Evolutionary conservation across 2,797 vertebrate species (phyloP).

Genomic region (Parambassis ranga): DNA sequence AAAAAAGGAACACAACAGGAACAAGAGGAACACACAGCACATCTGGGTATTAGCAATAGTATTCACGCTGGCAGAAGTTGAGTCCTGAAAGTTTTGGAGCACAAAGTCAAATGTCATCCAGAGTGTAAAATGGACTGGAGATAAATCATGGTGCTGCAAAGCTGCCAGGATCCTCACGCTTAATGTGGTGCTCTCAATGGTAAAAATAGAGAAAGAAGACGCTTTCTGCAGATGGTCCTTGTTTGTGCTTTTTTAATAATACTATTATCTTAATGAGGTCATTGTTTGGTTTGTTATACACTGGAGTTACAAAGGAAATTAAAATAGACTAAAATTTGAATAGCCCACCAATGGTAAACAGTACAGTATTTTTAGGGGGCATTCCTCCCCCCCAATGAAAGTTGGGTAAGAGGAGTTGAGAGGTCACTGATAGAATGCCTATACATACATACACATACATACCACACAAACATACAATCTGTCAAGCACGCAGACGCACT

Average conservation of each 20-base stretch:
- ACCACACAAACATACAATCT: slow-evolving; percentile 87
- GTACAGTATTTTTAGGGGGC: slow-evolving; percentile 88
- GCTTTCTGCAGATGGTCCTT: slow-evolving; percentile 94
- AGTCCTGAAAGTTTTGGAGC: slow-evolving; percentile 72
- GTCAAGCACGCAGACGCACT: slow-evolving; percentile 77
- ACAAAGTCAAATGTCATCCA: slow-evolving; percentile 48
- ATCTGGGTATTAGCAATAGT: slow-evolving; percentile 76
- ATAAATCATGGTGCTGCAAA: slow-evolving; percentile 64
- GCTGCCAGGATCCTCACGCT: slow-evolving; percentile 66
- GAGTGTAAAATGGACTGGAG: slow-evolving; percentile 46
- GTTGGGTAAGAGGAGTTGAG: slow-evolving; percentile 81
- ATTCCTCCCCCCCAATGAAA: slow-evolving; percentile 90
- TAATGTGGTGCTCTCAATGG: slow-evolving; percentile 63
- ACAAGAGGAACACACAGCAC: slow-evolving; percentile 77
- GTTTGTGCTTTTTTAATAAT: slow-evolving; percentile 99
- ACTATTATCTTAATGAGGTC: slow-evolving; percentile 99
- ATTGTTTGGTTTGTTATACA: slow-evolving; percentile 99
- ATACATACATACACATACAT: slow-evolving; percentile 99
- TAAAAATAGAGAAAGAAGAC: slow-evolving; percentile 81
- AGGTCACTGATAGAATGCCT: slow-evolving; percentile 99
- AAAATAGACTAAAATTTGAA: slow-evolving; percentile 89
- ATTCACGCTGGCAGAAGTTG: slow-evolving; percentile 60
- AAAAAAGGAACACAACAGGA: slow-evolving; percentile 75
- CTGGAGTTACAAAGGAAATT: slow-evolving; percentile 97
- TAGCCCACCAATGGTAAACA: slow-evolving; percentile 98